Conservation (phyloP, 2,113 vertebrate genomes). For the Calidris pygmaea region DNA sequence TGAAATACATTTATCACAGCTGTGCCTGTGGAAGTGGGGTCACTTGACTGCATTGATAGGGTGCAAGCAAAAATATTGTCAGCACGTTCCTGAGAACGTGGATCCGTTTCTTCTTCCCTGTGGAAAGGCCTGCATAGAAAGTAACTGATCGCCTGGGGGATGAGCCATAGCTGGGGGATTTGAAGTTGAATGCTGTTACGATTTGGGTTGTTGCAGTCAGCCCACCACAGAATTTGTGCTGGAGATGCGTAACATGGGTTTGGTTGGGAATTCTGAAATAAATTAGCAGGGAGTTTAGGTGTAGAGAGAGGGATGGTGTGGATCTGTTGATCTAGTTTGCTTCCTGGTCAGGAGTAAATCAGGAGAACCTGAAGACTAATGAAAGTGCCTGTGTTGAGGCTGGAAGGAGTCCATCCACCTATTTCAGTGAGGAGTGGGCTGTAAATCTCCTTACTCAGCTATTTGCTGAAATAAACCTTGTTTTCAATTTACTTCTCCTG, state of each 20-base stretch:
- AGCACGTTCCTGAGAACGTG: accelerated
- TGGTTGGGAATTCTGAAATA: neutral
- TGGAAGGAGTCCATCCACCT: neutral
- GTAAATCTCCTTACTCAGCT: neutral
- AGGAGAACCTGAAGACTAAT: neutral
- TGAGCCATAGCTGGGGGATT: neutral
- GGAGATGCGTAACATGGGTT: neutral
- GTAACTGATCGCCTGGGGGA: neutral
- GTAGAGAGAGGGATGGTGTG: neutral
- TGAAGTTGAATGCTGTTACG: neutral
- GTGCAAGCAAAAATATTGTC: neutral
- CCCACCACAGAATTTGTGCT: neutral
- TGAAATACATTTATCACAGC: neutral
- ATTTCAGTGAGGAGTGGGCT: neutral
- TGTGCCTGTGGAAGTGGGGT: neutral
- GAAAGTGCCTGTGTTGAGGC: neutral
- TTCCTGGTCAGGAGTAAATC: neutral
- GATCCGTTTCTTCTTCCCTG: neutral
- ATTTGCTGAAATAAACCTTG: neutral
- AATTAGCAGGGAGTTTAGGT: neutral
- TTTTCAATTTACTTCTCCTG: neutral
- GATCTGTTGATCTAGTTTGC: neutral
- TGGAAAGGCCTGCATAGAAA: neutral
- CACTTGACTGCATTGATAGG: neutral
- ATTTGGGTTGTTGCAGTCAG: neutral